phyloP scores from a whole-genome alignment of 2,888 invertebrate species.

The Thecocarcelia acutangulata region DNA sequence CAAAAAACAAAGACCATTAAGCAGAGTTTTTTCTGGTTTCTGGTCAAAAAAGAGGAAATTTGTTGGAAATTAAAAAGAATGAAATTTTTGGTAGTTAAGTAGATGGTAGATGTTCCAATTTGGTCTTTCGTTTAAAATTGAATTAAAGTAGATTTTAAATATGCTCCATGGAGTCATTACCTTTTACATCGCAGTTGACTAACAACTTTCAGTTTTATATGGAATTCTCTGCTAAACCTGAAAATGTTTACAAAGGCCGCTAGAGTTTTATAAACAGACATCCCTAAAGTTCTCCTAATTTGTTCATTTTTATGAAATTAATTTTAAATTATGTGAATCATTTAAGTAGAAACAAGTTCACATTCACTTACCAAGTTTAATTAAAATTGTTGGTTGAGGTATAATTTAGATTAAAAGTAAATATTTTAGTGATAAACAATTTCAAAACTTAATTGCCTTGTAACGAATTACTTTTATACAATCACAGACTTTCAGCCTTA shows the following conservation, averaged over 20 bases:
- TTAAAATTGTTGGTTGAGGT: no score
- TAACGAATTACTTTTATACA: no score
- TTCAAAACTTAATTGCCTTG: no score
- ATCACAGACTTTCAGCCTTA: no score
- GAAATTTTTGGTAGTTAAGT: conserved; percentile 40
- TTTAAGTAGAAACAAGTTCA: no score
- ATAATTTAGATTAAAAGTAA: no score
- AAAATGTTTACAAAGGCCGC: not conserved
- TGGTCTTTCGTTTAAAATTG: conserved; percentile 54
- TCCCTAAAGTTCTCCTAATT: no score
- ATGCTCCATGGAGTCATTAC: conserved; percentile 63
- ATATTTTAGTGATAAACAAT: no score
- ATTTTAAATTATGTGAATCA: no score
- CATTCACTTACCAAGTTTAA: no score
- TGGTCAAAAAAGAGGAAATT: conserved; percentile 55
- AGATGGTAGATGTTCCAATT: conserved; percentile 32
- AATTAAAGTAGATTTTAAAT: conserved; percentile 68
- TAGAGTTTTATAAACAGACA: no score
- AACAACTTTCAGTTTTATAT: conserved; percentile 38
- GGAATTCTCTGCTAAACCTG: not conserved
- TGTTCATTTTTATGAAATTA: no score
- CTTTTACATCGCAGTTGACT: conserved; percentile 45
- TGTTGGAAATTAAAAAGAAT: conserved; percentile 66
- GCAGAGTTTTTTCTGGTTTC: conserved; percentile 7
- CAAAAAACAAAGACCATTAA: conserved; percentile 15